Base-by-base conservation (phyloP, 2,797 vertebrate genomes). In the Rallus crepitans region DNA sequence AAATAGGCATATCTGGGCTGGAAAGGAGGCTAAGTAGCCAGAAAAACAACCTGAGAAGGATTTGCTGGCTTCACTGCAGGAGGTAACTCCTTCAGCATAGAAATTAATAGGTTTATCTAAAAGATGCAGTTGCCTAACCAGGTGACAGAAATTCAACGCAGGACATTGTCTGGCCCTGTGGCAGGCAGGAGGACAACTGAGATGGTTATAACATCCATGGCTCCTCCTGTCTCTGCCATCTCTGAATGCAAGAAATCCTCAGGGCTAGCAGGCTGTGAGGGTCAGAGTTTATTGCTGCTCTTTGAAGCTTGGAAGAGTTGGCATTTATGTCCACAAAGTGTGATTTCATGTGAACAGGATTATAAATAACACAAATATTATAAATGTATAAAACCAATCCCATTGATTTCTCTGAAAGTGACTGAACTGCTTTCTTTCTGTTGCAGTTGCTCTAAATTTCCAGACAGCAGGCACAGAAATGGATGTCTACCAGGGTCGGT, bases 391-490 rank as follows among this genome's bases (percentile, higher is more conserved):
- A 90, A 81, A 90, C 81, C 5, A 63, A 37, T 64, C 33, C 13
- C 40, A 45, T 64, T 48, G 88, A 80, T 77, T 80, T 82, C 33
- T 65, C n/a, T 68, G 83, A 75, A 92, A 90, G 68, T 89, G 57
- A 89, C 76, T 91, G 71, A 75, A 59, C 73, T 85, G 73, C n/a
- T 75, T 73, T 73, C 28, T 82, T 95, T 93, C 8, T 89, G 66
- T 90, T 94, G 47, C 84, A 99, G 99, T 99, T 98, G 99, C 99
- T 24, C 93, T 99, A 75, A 99, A 99, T 97, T 99, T 99, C 98
- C 99, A 99, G 98, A 99, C 99, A 11, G 98, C 98, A 16, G 97
- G 98, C 79, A 97, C 98, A 66, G 99, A 99, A 97, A 99, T 99
- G 99, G 98, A 99, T 35, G 40, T 99, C 63, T 99, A 99, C 96